Evolutionary conservation across 1,140 invertebrate genomes (phyloP).

Genomic region (Cydia splendana): DNA sequence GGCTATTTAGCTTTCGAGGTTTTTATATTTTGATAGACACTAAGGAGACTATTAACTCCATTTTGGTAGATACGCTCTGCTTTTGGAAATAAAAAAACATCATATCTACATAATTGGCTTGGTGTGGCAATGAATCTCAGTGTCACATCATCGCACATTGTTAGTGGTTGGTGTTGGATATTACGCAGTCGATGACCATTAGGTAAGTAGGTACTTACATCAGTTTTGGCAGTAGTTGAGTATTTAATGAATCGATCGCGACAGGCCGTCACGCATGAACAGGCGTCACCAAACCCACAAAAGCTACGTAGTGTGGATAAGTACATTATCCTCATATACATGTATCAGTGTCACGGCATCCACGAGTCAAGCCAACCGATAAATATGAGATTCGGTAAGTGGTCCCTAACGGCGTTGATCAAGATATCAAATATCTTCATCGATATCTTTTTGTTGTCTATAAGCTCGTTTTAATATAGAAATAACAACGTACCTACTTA

Average conservation of each 20-base stretch:
- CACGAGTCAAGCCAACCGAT: constrained; percentile 20
- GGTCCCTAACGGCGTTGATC: neutral
- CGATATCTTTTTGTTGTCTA: neutral
- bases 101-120: neutral
- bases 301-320: neutral
- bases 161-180: neutral
- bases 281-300: constrained; percentile 14
- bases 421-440: neutral
- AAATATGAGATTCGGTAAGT: constrained; percentile 15
- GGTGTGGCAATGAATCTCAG: neutral
- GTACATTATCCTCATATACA: constrained; percentile 12
- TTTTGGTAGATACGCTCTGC: neutral
- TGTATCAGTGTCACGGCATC: constrained; percentile 22
- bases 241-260: constrained; percentile 23
- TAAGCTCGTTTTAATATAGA: neutral
- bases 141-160: neutral
- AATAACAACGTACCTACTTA: too few species aligned
- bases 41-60: neutral
- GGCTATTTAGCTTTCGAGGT: neutral
- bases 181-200: neutral
- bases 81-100: constrained; percentile 12
- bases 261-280: constrained; percentile 5
- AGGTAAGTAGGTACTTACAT: neutral
- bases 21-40: constrained; percentile 1
- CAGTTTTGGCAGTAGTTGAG: neutral